Percentiles rank a stretch among this genome's conserved stretches.
These are phyloP conservation scores for Bubo bubo DNA, from an alignment of 2,113 vertebrate genomes.

Conservation along the genomic window DNA sequence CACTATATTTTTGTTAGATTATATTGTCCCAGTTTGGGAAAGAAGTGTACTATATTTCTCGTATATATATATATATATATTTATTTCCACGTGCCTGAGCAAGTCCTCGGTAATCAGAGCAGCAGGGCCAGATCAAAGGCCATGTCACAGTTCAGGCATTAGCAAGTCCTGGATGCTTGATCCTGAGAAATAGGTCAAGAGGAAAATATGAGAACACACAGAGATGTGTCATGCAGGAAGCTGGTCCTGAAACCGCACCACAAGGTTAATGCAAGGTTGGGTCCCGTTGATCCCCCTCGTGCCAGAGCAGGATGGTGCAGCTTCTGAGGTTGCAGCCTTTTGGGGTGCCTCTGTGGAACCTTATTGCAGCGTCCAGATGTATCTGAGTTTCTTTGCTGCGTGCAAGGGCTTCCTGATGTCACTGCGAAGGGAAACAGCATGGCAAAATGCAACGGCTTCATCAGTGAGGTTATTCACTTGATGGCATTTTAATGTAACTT, in stretches of 20 bases:
- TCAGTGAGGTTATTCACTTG: neutral
- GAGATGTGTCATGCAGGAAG: neutral
- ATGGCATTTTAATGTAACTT: neutral
- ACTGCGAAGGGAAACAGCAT: fast-evolving
- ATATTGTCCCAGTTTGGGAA: neutral
- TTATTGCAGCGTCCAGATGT: neutral
- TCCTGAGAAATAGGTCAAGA: neutral
- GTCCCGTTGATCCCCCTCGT: fast-evolving
- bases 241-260: neutral
- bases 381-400: neutral
- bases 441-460: neutral
- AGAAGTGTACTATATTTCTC: neutral
- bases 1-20: neutral
- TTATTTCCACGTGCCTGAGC: neutral
- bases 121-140: neutral
- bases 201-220: neutral
- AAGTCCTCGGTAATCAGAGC: neutral
- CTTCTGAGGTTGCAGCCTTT: neutral
- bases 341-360: neutral
- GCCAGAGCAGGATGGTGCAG: fast-evolving
- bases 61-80: too few species aligned
- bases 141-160: neutral
- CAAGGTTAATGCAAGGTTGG: neutral
- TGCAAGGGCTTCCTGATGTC: neutral
- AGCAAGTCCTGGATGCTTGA: neutral